Evolutionary conservation across 2,113 vertebrate species (phyloP).

Genomic region (Grus americana): DNA sequence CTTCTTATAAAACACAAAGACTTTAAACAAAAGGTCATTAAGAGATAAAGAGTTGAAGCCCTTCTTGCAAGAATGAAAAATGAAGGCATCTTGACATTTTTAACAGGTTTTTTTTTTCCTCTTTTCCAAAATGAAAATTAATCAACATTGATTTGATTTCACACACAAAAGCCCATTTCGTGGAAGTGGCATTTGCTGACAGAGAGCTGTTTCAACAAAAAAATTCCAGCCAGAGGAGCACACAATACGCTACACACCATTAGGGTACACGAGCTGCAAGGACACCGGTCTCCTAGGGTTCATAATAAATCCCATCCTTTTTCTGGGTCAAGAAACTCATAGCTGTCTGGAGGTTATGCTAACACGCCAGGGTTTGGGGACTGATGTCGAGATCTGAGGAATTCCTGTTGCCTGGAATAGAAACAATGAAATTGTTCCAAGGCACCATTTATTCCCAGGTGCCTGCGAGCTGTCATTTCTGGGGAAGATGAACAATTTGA

Average conservation of each 20-base stretch:
- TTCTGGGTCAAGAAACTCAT: conserved; percentile 61
- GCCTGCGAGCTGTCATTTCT: conserved; percentile 59
- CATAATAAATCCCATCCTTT: conserved; percentile 42
- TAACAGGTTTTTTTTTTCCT: not conserved
- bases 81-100: conserved; percentile 58
- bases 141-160: conserved; percentile 58
- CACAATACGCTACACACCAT: not conserved
- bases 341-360: conserved; percentile 65
- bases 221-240: not conserved
- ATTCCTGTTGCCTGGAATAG: conserved; percentile 64
- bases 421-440: conserved; percentile 64
- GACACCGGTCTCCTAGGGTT: conserved; percentile 23
- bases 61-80: not conserved
- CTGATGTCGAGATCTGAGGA: conserved; percentile 63
- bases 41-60: conserved; percentile 43
- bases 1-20: conserved; percentile 22
- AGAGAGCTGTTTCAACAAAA: not conserved
- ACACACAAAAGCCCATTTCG: not conserved
- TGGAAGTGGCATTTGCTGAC: conserved; percentile 45
- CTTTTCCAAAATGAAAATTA: conserved; percentile 49
- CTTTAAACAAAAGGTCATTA: conserved; percentile 68
- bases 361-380: conserved; percentile 25
- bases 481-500: conserved; percentile 59
- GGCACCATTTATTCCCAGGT: conserved; percentile 63
- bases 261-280: conserved; percentile 24